phyloP scores from a whole-genome alignment of 2,113 vertebrate species.

The Myodes glareolus region DNA sequence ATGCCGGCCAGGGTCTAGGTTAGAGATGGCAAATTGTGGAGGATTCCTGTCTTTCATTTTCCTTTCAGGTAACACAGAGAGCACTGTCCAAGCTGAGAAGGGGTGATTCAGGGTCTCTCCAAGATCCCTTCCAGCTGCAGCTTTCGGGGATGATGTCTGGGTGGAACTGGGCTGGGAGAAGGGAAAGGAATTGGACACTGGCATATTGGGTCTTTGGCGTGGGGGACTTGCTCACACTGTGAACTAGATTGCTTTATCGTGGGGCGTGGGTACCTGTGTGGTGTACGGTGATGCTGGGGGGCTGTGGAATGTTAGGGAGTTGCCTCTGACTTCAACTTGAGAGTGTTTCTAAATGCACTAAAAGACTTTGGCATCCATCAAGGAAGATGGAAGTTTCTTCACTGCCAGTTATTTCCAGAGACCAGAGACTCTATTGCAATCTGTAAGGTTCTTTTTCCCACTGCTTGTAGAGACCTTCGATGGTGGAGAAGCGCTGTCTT shows the following conservation, averaged over 20 bases:
- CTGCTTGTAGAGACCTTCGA: neutral
- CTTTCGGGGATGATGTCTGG: neutral
- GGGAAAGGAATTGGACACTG: neutral
- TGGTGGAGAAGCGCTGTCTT: neutral
- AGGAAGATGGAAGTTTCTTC: neutral
- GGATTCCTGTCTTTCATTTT: constrained; percentile 27
- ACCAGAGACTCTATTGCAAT: constrained; percentile 8
- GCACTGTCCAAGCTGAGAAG: neutral
- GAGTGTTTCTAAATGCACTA: neutral
- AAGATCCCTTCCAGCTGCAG: neutral
- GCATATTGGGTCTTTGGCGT: neutral
- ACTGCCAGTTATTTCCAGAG: neutral
- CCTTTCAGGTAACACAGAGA: constrained; percentile 53
- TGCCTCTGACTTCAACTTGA: constrained; percentile 44
- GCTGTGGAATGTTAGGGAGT: neutral
- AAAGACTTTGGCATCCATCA: neutral
- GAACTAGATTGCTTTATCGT: neutral
- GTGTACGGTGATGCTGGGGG: neutral
- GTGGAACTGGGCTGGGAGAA: neutral
- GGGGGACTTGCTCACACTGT: neutral
- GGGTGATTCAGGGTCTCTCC: neutral
- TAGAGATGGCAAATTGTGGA: neutral
- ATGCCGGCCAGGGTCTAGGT: neutral
- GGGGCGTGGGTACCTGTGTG: neutral
- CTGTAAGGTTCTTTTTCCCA: neutral